Evolutionary conservation across 2,113 vertebrate genomes (phyloP).

Genomic region (Corapipo altera): DNA sequence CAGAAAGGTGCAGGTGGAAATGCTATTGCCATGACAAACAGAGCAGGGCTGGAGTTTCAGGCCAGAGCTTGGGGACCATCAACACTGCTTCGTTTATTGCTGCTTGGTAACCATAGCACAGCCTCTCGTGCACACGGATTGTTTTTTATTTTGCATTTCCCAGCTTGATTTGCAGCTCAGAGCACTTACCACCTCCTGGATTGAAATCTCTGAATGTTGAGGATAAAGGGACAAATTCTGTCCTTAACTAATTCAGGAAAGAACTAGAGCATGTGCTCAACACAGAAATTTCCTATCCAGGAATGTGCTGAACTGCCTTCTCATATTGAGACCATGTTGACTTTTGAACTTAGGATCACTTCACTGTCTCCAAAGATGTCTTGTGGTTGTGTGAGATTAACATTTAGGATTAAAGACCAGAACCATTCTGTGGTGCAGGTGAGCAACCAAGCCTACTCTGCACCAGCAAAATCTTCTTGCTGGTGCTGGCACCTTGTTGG

Average conservation of each 20-base stretch:
- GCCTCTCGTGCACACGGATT: rapidly evolving
- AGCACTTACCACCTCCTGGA: neutral
- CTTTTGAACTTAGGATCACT: neutral
- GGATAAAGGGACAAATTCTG: neutral
- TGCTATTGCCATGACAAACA: constrained; percentile 32
- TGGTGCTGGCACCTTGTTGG: neutral
- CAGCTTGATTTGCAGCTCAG: neutral
- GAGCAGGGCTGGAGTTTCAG: neutral
- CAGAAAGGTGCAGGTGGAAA: constrained; percentile 52
- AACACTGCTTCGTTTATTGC: neutral
- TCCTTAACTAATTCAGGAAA: neutral
- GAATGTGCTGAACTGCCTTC: neutral
- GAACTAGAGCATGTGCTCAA: neutral
- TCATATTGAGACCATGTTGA: neutral
- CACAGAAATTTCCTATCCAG: neutral
- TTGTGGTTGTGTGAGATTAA: neutral
- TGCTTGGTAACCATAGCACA: neutral
- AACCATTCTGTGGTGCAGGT: neutral
- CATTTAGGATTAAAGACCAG: neutral
- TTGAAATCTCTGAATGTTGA: rapidly evolving
- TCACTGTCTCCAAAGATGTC: neutral
- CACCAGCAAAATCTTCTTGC: neutral
- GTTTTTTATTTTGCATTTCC: rapidly evolving
- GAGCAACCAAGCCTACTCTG: neutral
- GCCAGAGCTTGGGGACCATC: neutral